Base-by-base conservation (phyloP, 2,113 vertebrate species). In the Gallinago jamesoni region DNA sequence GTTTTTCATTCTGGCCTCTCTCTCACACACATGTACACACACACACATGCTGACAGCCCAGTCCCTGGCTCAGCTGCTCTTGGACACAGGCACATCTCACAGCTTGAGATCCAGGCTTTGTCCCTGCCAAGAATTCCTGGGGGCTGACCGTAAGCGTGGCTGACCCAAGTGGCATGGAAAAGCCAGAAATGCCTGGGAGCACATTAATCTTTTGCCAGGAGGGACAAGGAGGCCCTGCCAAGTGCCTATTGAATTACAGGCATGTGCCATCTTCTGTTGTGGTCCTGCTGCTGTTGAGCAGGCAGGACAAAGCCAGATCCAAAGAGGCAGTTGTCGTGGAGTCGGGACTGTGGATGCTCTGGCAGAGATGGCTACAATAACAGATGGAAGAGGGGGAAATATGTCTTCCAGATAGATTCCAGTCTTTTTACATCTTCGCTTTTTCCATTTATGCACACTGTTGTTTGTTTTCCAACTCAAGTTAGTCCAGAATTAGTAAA, bases 61-160 rank as follows among this genome's bases (percentile, higher is more conserved):
- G 31, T 21, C 47, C 52, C 39, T 50, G 12, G 68, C 37, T 6
- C 27, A 92, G 96, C 91, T 96, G 96, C 86, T 91, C 60, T 56
- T 62, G 86, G 86, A 50, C 88, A 73, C 74, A 23, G 43, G 63
- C 50, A 0, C 48, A 37, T 56, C 80, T 82, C 89, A 8, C 93
- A 87, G 83, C 79, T 31, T 64, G 62, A 8, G 19, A 84, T 30
- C 37, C 1, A 0, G 18, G 56, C 73, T 67, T 10, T 16, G 41
- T 39, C 50, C n/a, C 83, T 89, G 96, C 94, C 89, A 94, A 50
- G 88, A 91, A 97, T 96, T 96, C 87, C 88, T 81, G 7, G 52
- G 69, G 83, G 62, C 53, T 82, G 57, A 41, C 73, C 14, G 0
- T 67, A n/a, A 70, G 52, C 4, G 1, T 8, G 30, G 53, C 62